Conservation (phyloP, 2,113 vertebrate species). For the Pardalotus punctatus region DNA sequence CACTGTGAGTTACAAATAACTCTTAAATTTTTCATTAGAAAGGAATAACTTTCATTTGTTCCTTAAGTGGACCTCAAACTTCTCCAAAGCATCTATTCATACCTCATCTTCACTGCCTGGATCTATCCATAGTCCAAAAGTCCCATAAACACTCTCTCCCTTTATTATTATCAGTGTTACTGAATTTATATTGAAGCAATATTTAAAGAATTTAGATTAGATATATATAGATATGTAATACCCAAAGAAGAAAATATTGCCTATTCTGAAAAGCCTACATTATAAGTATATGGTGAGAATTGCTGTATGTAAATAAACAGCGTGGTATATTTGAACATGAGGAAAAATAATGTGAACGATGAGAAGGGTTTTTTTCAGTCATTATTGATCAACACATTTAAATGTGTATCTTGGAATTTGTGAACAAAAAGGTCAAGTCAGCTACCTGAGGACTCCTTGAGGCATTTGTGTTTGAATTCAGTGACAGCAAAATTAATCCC, state of each 20-base stretch:
- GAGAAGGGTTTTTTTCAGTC: not conserved
- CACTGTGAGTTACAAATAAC: not conserved
- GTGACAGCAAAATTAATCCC: not conserved
- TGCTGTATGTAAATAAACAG: not conserved
- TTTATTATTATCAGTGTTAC: not conserved
- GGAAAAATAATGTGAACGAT: not conserved
- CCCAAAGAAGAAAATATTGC: not conserved
- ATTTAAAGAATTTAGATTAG: not conserved
- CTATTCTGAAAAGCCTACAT: not conserved
- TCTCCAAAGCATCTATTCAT: not conserved
- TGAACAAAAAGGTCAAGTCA: not conserved
- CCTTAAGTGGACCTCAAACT: not conserved
- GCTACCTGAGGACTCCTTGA: not conserved
- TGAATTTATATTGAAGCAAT: not conserved
- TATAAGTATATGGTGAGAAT: not conserved
- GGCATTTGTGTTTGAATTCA: not conserved
- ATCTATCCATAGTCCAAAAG: not conserved
- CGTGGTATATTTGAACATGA: not conserved
- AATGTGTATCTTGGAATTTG: not conserved
- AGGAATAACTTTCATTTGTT: not conserved
- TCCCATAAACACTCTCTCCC: not conserved
- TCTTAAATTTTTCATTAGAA: not conserved
- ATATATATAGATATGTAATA: not conserved
- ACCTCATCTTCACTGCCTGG: not conserved
- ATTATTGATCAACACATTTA: not conserved